phyloP scores from a whole-genome alignment of 2,113 vertebrate genomes.

The Martes martes region DNA sequence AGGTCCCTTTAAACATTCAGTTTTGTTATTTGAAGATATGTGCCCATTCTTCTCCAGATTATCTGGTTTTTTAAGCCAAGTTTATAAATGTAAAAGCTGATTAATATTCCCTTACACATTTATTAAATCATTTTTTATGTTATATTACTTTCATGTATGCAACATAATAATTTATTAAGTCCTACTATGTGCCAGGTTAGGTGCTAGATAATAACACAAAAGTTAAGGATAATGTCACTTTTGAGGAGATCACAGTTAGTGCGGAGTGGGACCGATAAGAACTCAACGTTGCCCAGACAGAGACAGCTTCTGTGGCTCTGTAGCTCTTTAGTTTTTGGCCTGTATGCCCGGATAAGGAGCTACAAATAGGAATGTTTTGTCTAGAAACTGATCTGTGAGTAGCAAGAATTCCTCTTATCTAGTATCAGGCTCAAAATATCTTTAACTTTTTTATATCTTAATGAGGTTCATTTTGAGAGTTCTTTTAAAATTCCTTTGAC shows the following conservation, averaged over 20 bases:
- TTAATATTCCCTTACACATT: not conserved
- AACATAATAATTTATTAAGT: not conserved
- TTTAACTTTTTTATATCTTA: slow-evolving; percentile 43
- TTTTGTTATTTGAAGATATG: not conserved
- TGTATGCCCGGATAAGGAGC: not conserved
- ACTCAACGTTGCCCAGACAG: not conserved
- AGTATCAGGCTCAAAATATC: not conserved
- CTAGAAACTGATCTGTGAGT: not conserved
- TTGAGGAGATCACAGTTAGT: not conserved
- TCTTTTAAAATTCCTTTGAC: slow-evolving; percentile 8
- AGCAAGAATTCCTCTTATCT: not conserved
- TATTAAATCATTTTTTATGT: not conserved
- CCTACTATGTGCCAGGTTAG: not conserved
- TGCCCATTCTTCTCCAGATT: not conserved
- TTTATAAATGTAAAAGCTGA: not conserved
- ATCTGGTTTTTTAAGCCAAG: not conserved
- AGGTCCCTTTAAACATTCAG: not conserved
- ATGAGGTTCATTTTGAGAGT: not conserved
- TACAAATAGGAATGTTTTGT: slow-evolving; percentile 8
- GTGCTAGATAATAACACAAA: not conserved
- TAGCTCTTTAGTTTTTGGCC: not conserved
- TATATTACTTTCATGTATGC: not conserved
- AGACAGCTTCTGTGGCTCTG: not conserved
- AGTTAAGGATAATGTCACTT: not conserved
- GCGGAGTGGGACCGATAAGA: too few species aligned